A percentile compares a stretch with the other conserved stretches of the same genome.
Evolutionary conservation across 2,888 invertebrate species (phyloP).

Genomic region (Drosophila austrosaltans): DNA sequence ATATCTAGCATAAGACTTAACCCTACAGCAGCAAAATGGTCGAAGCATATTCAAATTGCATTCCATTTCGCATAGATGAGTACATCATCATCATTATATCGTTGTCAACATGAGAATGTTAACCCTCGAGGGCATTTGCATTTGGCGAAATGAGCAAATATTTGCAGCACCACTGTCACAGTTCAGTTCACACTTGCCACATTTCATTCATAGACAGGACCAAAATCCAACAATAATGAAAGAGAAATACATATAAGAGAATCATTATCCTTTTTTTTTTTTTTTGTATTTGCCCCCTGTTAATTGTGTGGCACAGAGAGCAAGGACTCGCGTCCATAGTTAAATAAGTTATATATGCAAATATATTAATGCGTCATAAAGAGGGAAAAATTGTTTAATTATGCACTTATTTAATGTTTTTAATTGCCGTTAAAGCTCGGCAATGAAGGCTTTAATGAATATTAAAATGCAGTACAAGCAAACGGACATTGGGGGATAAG

Average conservation of each 20-base stretch:
- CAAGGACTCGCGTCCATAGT: constrained; percentile 35
- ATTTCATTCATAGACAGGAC: neutral
- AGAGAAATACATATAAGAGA: neutral
- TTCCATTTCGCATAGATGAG: constrained; percentile 4
- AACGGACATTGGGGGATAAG: constrained; percentile 34
- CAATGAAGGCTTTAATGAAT: constrained; percentile 45
- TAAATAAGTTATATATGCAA: constrained; percentile 30
- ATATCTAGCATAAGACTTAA: neutral
- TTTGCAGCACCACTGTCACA: constrained; percentile 7
- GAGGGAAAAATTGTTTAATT: constrained; percentile 57
- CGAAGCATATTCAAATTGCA: neutral
- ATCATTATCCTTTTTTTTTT: constrained; percentile 26
- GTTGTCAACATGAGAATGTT: constrained; percentile 10
- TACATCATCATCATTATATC: constrained; percentile 6
- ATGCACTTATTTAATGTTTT: constrained; percentile 53
- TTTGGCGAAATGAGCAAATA: constrained; percentile 11
- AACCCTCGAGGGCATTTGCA: neutral
- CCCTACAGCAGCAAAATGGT: neutral
- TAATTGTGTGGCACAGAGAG: constrained; percentile 29
- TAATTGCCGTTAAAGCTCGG: constrained; percentile 51
- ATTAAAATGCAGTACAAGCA: constrained; percentile 26
- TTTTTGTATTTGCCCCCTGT: constrained; percentile 12
- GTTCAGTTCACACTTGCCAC: constrained; percentile 7
- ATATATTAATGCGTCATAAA: constrained; percentile 47
- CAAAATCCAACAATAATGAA: neutral